These are phyloP conservation scores for Lipotes vexillifer DNA, from an alignment of 2,113 vertebrate genomes.

Conservation along the genomic window DNA sequence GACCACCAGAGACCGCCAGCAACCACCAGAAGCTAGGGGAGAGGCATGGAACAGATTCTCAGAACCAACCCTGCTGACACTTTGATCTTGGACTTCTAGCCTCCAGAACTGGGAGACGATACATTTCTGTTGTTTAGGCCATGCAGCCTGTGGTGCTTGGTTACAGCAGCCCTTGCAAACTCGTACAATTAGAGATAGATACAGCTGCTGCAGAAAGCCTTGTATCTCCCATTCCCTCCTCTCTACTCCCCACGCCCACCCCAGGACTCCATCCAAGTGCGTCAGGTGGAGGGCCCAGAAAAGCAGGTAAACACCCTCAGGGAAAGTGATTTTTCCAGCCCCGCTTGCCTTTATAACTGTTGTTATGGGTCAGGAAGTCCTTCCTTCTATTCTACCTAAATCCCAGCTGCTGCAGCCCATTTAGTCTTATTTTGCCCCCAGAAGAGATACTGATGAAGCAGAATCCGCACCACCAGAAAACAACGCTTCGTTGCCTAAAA, in stretches of 20 bases:
- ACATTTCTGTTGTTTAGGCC: background rate
- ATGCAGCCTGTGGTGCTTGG: background rate
- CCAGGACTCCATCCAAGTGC: background rate
- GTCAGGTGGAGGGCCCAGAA: background rate
- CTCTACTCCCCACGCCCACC: fast-evolving
- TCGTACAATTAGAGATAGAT: background rate
- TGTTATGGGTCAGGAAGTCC: background rate
- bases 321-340: background rate
- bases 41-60: fast-evolving
- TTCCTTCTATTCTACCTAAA: background rate
- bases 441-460: background rate
- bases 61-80: background rate
- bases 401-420: background rate
- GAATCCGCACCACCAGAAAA: background rate
- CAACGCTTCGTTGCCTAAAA: background rate
- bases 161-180: background rate
- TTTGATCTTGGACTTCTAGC: background rate
- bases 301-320: background rate
- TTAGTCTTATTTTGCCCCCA: background rate
- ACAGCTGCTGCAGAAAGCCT: background rate
- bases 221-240: background rate
- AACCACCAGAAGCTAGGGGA: background rate
- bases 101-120: background rate
- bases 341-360: background rate
- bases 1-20: background rate